These are phyloP conservation scores for Drosophila auraria DNA, from an alignment of 1,140 invertebrate species.

Conservation along the genomic window DNA sequence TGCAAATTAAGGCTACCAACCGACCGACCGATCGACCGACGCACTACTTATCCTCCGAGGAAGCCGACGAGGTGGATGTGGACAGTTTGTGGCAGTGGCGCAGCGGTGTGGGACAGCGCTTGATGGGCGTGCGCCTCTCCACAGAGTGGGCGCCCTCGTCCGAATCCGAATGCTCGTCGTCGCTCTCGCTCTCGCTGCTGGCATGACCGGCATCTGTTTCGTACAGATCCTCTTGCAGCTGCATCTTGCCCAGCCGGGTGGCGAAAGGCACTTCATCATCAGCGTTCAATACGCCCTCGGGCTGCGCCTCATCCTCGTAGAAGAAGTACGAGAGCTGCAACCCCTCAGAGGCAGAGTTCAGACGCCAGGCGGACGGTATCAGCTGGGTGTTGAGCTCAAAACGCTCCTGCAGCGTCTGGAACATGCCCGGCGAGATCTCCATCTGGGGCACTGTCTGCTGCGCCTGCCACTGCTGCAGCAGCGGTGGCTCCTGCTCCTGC, in stretches of 20 bases:
- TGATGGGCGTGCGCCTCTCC: background rate
- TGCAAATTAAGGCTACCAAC: background rate
- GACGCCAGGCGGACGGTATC: conserved; percentile 46
- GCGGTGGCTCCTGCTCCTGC: conserved; percentile 1
- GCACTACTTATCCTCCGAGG: conserved; percentile 35
- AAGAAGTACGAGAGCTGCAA: conserved; percentile 64
- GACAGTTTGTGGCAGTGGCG: conserved; percentile 1
- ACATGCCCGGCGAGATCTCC: conserved; percentile 64
- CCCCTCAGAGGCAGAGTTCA: conserved; percentile 36
- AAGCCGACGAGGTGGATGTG: conserved; percentile 10
- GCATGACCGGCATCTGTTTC: conserved; percentile 64
- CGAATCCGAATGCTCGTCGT: conserved; percentile 68
- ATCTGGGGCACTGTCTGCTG: conserved; percentile 57
- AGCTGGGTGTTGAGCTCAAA: conserved; percentile 31
- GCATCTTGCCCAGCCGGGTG: background rate
- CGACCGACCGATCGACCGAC: too few relatives aligned
- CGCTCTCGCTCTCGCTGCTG: conserved; percentile 59
- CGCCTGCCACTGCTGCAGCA: conserved; percentile 49
- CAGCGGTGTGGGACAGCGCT: conserved; percentile 18
- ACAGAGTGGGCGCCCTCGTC: conserved; percentile 21
- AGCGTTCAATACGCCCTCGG: background rate
- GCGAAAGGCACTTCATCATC: too few relatives aligned
- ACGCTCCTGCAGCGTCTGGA: conserved; percentile 29
- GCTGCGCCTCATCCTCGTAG: conserved; percentile 50
- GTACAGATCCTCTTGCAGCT: conserved; percentile 33